Evolutionary conservation across 1,140 invertebrate species (phyloP).

Genomic region (Philotrypesis tridentata): DNA sequence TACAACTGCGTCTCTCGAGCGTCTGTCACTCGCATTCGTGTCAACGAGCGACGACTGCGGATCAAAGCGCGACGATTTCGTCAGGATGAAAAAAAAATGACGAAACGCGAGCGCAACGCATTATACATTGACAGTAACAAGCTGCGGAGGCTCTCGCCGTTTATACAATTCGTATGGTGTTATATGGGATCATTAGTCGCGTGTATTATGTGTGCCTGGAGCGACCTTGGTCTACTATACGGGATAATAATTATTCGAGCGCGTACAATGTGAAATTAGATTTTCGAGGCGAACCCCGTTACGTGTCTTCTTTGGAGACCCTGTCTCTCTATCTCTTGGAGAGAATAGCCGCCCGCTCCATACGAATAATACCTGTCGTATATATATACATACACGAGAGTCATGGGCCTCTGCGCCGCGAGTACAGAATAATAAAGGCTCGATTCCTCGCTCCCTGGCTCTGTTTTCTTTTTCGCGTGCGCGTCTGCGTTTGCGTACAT

Average conservation of each 20-base stretch:
- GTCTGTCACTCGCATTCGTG: no score
- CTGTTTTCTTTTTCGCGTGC: neutral
- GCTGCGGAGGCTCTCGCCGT: no score
- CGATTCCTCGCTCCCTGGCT: no score
- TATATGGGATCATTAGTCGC: neutral
- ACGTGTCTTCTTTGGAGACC: neutral
- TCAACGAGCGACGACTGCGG: no score
- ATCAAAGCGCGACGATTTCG: neutral
- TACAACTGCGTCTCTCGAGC: no score
- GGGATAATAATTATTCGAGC: slow-evolving; percentile 9
- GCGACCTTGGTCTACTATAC: slow-evolving; percentile 13
- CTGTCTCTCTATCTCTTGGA: neutral
- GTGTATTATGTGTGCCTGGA: no score
- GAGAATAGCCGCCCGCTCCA: neutral
- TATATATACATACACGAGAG: no score
- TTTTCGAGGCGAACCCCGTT: neutral
- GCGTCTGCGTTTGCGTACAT: no score
- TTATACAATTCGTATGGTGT: no score
- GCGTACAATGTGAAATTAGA: slow-evolving; percentile 17
- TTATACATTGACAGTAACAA: no score
- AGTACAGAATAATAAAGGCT: neutral
- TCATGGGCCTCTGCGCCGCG: neutral
- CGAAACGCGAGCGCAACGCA: no score
- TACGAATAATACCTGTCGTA: neutral
- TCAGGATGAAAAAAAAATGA: slow-evolving; percentile 6